These are phyloP conservation scores for Eupithecia subfuscata DNA, from an alignment of 2,888 invertebrate species.

Conservation along the genomic window DNA sequence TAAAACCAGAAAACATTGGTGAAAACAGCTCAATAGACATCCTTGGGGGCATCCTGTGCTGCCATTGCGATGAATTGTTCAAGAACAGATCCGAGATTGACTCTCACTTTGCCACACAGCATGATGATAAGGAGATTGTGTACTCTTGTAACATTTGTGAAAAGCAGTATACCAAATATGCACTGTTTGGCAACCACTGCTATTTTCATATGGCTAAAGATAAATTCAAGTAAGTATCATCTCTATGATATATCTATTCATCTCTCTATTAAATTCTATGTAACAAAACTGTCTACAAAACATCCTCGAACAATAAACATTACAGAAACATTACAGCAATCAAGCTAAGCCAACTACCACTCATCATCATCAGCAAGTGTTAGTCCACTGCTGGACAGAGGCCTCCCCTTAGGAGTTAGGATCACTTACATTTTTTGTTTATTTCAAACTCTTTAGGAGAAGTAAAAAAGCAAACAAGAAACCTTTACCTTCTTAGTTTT, in stretches of 20 bases:
- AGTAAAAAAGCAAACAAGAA: no score
- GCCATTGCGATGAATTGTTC: constrained; percentile 78
- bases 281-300: background rate
- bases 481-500: no score
- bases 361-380: no score
- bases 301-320: background rate
- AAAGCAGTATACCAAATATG: constrained; percentile 81
- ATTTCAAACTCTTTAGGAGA: no score
- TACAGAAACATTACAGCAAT: background rate
- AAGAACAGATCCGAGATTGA: constrained; percentile 81
- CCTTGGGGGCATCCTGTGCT: constrained; percentile 79
- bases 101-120: constrained; percentile 77
- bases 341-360: background rate
- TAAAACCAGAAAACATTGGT: constrained; percentile 43
- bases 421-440: no score
- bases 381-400: no score
- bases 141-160: constrained; percentile 85
- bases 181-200: constrained; percentile 81
- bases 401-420: no score
- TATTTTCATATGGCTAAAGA: constrained; percentile 78
- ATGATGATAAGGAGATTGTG: constrained; percentile 64
- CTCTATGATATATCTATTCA: no score
- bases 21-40: constrained; percentile 75
- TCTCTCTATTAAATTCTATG: no score
- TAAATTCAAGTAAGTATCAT: constrained; percentile 66